Evolutionary conservation across 2,888 invertebrate species (phyloP), one percentile per base, ranked within the genome.

Genomic region (Zygogramma bicolorata): DNA sequence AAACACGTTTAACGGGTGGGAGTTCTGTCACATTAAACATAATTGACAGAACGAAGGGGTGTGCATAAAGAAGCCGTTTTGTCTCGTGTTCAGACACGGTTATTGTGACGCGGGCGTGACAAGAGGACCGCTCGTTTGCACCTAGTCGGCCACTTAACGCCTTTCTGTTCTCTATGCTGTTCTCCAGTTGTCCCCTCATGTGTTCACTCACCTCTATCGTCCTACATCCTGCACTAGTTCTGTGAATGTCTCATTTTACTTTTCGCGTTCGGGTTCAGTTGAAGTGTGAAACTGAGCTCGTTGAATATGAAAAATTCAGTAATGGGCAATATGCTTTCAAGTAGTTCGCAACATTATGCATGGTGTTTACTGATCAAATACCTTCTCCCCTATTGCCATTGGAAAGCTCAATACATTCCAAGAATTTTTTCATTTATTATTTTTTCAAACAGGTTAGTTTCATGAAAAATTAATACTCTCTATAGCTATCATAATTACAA

Each of bases 131-230:
- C 77, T 78, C 79, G 77, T 81, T 81, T 79, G 73, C 81, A 81
- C 81, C 80, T 81, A 78, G 70, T 73, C 76, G 77, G 77, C 79
- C 80, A 81, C 81, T 80, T 79, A 79, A 77, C 71, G 77, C 76
- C 77, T 77, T 79, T 75, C 74, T 73, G 65, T 46, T 15, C 62
- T 42, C 29, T 53, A 38, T 60, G 49, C 71, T 62, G 18, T 66
- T 60, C 34, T 38, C 65, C 71, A 58, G 18, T 66, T 60, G 27
- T 38, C 65, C 59, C 67, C 63, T 34, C 20, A 46, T 46, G 20
- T 46, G 46, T 46, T 46, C 46, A 46, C 18, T 46, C 46, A 46
- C 46, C 46, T 46, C 20, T 1, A 20, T 7, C 46, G 20, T 20
- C 20, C 18, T 38, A 13, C 38, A 13, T 10, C 13, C 13, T n/a